Percentiles rank a stretch among this genome's conserved stretches.
Evolutionary conservation across 2,113 vertebrate species (phyloP).

Genomic region (Nothoprocta perdicaria): DNA sequence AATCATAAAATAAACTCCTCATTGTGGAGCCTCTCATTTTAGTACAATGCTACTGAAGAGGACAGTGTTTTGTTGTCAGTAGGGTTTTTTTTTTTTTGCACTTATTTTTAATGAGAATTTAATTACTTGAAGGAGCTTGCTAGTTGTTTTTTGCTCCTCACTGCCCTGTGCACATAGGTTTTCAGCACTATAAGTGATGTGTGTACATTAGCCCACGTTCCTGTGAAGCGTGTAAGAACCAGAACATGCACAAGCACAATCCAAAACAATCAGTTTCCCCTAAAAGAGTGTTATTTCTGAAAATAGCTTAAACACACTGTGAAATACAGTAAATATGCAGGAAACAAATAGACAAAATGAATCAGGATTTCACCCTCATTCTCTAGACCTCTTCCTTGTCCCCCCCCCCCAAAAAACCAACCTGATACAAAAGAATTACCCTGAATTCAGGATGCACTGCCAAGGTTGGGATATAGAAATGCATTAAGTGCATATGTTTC

Average conservation of each 20-base stretch:
- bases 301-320: background rate
- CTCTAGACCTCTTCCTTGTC: background rate
- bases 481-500: background rate
- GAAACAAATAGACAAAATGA: background rate
- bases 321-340: background rate
- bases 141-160: background rate
- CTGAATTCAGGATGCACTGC: background rate
- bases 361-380: background rate
- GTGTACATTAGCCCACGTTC: background rate
- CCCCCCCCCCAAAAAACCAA: background rate
- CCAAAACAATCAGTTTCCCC: background rate
- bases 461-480: background rate
- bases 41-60: background rate
- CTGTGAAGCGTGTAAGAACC: background rate
- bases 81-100: background rate
- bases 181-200: background rate
- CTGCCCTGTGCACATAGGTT: background rate
- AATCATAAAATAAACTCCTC: background rate
- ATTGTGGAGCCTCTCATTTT: background rate
- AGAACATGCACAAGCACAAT: background rate
- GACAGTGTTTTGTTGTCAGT: background rate
- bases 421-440: background rate
- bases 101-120: background rate
- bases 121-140: background rate
- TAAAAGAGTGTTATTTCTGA: background rate